Base-by-base conservation (phyloP, 92 coral and sea anemone genomes). In the Blastomussa wellsi region DNA sequence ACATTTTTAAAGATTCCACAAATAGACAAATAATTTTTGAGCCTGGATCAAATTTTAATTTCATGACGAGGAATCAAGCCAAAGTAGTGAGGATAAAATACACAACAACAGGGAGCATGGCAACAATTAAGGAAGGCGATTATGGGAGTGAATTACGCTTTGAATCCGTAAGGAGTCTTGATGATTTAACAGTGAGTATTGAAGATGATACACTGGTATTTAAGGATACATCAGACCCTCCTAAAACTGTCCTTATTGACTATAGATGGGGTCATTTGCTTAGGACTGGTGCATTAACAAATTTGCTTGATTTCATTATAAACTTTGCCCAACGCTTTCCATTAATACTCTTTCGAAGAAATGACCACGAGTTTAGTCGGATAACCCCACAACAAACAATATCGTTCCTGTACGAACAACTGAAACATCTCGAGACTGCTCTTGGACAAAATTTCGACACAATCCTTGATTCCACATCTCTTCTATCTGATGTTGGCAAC, bases 311-410 rank as follows among this genome's bases (percentile, higher is more conserved):
- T 31, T 79, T 69, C 2, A 70, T 82, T 7, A 3, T 82, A 57
- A 79, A 82, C 79, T 82, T 82, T 82, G 86, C 48, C 39, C 41
- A 82, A 42, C 70, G 86, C 12, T 82, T 82, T 29, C 86, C 86
- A 13, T 39, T 44, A 33, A 70, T 82, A 1, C 73, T 82, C 55
- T 82, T 82, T 66, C 57, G 77, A 69, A 42, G 37, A 68, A 70
- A 49, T 64, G 78, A 82, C 17, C 67, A 49, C 6, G 79, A 82
- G 71, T 82, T 35, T 39, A 32, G 7, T 15, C 86, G 86, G 2
- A 24, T 7, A 32, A 20, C 38, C 4, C 4, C 78, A 32, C 33
- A 82, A 17, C 14, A 22, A 28, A 82, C 47, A 38, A 44, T 82
- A 32, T 26, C 13, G 0, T 37, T 82, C 72, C 36, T 82, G 41